Conservation (phyloP, 2,888 invertebrate genomes). For the Cryptosula pallasiana region DNA sequence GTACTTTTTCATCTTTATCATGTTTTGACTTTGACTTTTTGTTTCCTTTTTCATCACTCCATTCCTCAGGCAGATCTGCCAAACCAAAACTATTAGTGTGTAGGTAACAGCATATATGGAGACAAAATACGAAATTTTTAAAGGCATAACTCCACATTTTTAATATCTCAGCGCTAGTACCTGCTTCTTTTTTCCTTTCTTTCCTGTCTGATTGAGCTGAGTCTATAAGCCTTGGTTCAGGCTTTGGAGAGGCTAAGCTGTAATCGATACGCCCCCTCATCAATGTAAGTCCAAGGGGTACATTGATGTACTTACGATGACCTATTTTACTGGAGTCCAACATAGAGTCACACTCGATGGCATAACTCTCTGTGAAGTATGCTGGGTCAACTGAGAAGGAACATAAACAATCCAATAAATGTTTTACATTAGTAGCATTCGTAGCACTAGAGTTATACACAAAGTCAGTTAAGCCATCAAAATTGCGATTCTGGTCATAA, state of each 20-base stretch:
- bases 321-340: constrained; percentile 1
- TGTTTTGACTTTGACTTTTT: not conserved
- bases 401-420: not conserved
- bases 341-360: constrained; percentile 2
- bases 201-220: constrained; percentile 14
- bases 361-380: constrained; percentile 19
- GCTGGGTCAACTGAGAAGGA: not conserved
- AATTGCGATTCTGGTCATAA: no score
- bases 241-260: not conserved
- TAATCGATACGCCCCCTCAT: not conserved
- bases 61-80: not conserved
- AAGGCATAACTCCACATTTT: no score
- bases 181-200: not conserved
- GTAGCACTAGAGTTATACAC: no score
- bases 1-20: no score
- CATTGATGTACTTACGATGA: not conserved
- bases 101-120: no score
- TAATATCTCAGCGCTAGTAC: no score
- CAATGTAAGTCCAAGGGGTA: not conserved
- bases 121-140: no score
- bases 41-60: not conserved
- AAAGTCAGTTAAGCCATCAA: no score
- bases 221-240: not conserved
- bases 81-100: no score
- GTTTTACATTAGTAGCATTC: not conserved